phyloP scores from a whole-genome alignment of 2,113 vertebrate species.

The Antennarius striatus region DNA sequence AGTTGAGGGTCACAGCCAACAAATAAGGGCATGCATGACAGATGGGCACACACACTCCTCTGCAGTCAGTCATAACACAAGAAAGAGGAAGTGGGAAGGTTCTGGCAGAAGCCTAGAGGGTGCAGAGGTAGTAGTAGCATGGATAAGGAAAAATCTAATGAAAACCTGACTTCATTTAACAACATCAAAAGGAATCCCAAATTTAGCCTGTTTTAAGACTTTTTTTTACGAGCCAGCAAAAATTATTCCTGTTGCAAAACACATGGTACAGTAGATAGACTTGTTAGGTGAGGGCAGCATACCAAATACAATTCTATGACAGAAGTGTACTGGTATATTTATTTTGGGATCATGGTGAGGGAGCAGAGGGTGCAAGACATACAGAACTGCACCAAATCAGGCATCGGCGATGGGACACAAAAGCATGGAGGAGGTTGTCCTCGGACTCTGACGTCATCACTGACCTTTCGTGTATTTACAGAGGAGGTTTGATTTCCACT shows the following conservation, averaged over 20 bases:
- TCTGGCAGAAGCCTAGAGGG: constrained; percentile 28
- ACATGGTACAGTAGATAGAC: constrained; percentile 21
- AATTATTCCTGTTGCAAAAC: constrained; percentile 31
- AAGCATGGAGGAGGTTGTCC: constrained; percentile 53
- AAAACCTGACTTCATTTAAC: constrained; percentile 42
- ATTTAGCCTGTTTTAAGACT: constrained; percentile 56
- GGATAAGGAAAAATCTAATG: constrained; percentile 25
- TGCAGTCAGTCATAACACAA: constrained; percentile 67
- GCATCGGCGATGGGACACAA: constrained; percentile 51
- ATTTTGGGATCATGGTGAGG: constrained; percentile 56
- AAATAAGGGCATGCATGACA: constrained; percentile 40
- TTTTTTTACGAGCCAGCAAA: constrained; percentile 52
- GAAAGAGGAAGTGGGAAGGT: constrained; percentile 40
- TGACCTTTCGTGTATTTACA: constrained; percentile 79
- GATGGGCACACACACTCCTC: constrained; percentile 49
- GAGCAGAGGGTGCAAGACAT: constrained; percentile 65
- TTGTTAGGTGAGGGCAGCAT: constrained; percentile 23
- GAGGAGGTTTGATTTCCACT: constrained; percentile 75
- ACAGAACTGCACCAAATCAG: constrained; percentile 57
- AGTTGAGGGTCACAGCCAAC: constrained; percentile 28
- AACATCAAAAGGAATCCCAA: constrained; percentile 46
- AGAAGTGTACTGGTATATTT: constrained; percentile 39
- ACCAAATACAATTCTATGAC: constrained; percentile 48
- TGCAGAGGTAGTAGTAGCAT: constrained; percentile 30
- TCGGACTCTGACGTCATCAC: constrained; percentile 66